Evolutionary conservation across 2,113 vertebrate genomes (phyloP), one percentile per base, ranked within the genome.

Genomic region (Brachyhypopomus occidentalis): DNA sequence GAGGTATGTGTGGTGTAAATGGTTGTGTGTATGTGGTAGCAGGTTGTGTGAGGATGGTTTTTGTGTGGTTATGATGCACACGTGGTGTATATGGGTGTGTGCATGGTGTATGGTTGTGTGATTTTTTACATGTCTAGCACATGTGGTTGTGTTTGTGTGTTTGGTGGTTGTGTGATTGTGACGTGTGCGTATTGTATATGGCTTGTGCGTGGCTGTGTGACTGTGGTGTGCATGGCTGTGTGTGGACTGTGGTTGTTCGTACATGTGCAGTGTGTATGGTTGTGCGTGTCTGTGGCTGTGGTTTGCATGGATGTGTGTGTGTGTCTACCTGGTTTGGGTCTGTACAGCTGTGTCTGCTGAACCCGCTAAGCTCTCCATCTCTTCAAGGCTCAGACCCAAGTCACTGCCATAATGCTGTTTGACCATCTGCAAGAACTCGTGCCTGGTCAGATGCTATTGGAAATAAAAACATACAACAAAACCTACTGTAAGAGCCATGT

Each of bases 361-460:
- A 0, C 93, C 84, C 78, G 92, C 93, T 84, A 96, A 90, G 83
- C 84, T 95, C 63, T 97, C 96, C 96, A 98, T 98, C 78, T 97
- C 97, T 74, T 98, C 94, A 0, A 93, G 91, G 88, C 90, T 98
- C 91, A 99, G 88, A n/a, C 95, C 97, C 84, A 98, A 88, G 70
- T 97, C 96, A 62, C 90, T 88, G 58, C 96, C 97, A 95, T 98
- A 98, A 88, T 96, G 96, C 90, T 97, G 96, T 88, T 93, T 96
- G 1, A 98, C 92, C 92, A 95, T 94, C 75, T 96, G 95, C 95
- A 94, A 95, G 81, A 97, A 94, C 85, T 97, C 96, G 79, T 84
- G 83, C 78, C 89, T 90, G 79, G 91, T 96, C 87, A 98, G 88
- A 81, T 85, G 91, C 98, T 99, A 90, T 36, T 52, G 12, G 45